Percentiles rank a stretch among this genome's conserved stretches.
Conservation (phyloP, 2,113 vertebrate genomes). For the Ahaetulla prasina region DNA sequence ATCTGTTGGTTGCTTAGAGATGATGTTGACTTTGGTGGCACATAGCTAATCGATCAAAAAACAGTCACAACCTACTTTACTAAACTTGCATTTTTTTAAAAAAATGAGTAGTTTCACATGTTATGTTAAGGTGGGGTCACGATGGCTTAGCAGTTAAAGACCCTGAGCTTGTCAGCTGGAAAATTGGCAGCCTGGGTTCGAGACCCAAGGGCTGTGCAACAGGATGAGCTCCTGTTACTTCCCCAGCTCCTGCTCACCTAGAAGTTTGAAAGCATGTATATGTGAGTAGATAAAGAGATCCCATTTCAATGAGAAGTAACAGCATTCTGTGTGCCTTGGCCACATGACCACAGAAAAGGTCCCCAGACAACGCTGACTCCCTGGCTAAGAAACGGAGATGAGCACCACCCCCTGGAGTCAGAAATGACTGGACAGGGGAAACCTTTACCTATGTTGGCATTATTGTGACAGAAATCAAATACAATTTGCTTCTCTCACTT, state of each 20-base stretch:
- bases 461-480: neutral
- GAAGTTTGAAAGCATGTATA: neutral
- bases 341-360: neutral
- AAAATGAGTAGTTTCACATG: neutral
- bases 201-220: neutral
- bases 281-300: neutral
- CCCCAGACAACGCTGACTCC: neutral
- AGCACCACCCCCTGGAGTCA: neutral
- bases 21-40: neutral
- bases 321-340: neutral
- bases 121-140: neutral
- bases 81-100: neutral
- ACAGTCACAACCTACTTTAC: neutral
- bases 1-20: neutral
- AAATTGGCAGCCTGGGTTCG: neutral
- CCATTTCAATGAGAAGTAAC: neutral
- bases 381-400: neutral
- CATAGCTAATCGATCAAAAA: neutral
- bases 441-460: neutral
- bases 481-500: neutral
- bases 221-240: neutral
- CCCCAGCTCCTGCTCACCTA: neutral
- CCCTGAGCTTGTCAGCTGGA: neutral
- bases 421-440: neutral
- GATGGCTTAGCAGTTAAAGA: neutral